Conservation (phyloP, 37 sponge, comb jelly and placozoan genomes). For the Beroe forskalii region DNA sequence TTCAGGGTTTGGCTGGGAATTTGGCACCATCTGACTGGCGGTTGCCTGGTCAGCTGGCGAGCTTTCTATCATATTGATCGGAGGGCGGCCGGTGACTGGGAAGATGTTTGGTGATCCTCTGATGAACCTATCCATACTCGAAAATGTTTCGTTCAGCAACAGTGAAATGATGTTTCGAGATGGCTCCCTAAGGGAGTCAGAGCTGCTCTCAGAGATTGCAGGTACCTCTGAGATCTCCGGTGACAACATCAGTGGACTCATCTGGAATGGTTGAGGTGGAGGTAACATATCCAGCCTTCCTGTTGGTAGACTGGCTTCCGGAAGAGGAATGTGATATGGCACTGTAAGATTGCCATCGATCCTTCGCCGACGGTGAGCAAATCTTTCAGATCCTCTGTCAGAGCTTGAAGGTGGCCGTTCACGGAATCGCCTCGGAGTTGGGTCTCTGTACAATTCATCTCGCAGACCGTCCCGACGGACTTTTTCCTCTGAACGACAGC, state of each 20-base stretch:
- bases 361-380: not conserved
- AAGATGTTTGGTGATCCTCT: not conserved
- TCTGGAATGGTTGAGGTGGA: not conserved
- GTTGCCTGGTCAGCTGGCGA: not conserved
- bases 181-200: not conserved
- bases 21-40: no score
- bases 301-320: not conserved
- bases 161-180: not conserved
- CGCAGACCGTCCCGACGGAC: not conserved
- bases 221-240: not conserved
- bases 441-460: not conserved
- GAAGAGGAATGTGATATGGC: slow-evolving; percentile 12
- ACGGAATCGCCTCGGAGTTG: not conserved
- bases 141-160: slow-evolving; percentile 42
- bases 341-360: not conserved
- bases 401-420: not conserved
- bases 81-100: not conserved
- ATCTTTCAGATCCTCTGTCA: not conserved
- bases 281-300: not conserved
- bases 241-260: not conserved
- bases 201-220: not conserved
- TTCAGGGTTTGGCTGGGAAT: not conserved
- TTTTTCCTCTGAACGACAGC: not conserved
- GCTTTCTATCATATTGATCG: slow-evolving; percentile 19
- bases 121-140: slow-evolving; percentile 43